Evolutionary conservation across 1,140 invertebrate genomes (phyloP), one percentile per base, ranked within the genome.

Genomic region (Pogonus chalceus): DNA sequence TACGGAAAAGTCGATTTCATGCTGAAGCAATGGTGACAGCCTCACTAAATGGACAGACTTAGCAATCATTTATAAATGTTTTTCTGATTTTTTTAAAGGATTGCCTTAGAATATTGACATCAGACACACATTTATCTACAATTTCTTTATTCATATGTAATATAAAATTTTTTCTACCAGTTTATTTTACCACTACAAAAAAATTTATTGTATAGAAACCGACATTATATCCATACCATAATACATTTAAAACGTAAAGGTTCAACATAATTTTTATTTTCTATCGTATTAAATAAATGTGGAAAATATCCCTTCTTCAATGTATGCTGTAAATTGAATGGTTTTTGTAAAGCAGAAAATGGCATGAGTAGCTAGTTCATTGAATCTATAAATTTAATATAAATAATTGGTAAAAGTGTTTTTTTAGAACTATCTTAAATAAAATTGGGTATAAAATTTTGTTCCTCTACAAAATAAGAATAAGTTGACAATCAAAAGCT

Each of bases 251-350:
- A 20, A 18, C 9, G 58, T 56, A 1, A 62, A 10, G 57, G 49
- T 24, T 58, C 61, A 14, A 43, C 26, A 49, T 63, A 64, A 47
- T 46, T 37, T 49, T 56, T 18, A 54, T 58, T 60, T 22, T 37
- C 56, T 12, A 18, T n/a, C 0, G 35, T 58, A 49, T 60, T 64
- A 53, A 59, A 60, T 2, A 62, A 51, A 52, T 63, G 57, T 7
- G 58, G 59, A 52, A 60, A 62, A 43, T 59, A 58, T 1, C 58
- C 62, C 48, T 61, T 62, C 26, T 39, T 43, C n/a, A 20, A 1
- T 4, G 26, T 7, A 31, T 4, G 26, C 14, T 4, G 20, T 24
- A 63, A 35, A 12, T 49, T 54, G 35, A 62, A 58, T 7, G 52
- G 52, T 49, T 58, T 51, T 14, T 52, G 54, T 18, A 61, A 22